phyloP scores from a whole-genome alignment of 2,888 invertebrate species.

The Heliconius erato region DNA sequence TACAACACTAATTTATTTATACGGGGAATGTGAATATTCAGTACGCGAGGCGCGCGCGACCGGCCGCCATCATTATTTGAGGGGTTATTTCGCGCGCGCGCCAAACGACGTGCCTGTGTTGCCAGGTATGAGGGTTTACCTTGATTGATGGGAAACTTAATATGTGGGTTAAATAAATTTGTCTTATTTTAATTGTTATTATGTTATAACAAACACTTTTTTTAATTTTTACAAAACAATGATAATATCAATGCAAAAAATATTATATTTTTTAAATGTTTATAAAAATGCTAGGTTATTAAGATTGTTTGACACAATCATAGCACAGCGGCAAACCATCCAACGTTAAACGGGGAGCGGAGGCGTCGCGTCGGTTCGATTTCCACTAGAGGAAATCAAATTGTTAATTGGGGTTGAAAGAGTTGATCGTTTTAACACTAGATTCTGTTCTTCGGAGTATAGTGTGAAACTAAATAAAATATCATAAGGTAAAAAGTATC shows the following conservation, averaged over 20 bases:
- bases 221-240: neutral
- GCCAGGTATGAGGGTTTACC: slow-evolving; percentile 52
- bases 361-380: no score
- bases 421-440: no score
- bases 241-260: neutral
- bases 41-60: slow-evolving; percentile 74
- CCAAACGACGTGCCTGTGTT: slow-evolving; percentile 62
- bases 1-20: slow-evolving; percentile 56
- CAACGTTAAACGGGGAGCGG: no score
- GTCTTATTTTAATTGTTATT: neutral
- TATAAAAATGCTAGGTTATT: no score
- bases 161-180: neutral
- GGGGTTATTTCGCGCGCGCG: slow-evolving; percentile 82
- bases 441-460: no score
- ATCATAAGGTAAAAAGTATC: no score
- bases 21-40: slow-evolving; percentile 57
- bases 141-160: slow-evolving; percentile 35
- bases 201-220: neutral
- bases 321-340: no score
- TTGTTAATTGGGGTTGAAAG: no score
- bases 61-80: slow-evolving; percentile 80
- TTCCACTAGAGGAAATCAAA: no score
- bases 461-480: no score
- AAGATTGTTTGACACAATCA: no score
- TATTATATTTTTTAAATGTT: no score